Conservation (phyloP, 2,113 vertebrate genomes). For the Danionella cerebrum region DNA sequence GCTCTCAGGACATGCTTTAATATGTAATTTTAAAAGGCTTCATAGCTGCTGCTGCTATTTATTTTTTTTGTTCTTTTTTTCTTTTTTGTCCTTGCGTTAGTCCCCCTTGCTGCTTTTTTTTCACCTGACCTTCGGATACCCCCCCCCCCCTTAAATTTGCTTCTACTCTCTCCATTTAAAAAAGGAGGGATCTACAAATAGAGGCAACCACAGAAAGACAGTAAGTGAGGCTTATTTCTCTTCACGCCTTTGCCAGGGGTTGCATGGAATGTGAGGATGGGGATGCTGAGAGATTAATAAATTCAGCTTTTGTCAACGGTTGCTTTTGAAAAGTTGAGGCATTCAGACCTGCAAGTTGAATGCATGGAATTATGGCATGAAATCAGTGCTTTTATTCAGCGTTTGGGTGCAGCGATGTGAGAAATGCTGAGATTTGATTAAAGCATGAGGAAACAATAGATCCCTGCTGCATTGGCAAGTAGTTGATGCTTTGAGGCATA, state of each 20-base stretch:
- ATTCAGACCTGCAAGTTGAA: neutral
- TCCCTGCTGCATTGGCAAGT: neutral
- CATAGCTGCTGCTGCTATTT: conserved; percentile 43
- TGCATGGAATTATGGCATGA: too few relatives aligned
- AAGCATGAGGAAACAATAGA: neutral
- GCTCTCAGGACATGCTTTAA: conserved; percentile 45
- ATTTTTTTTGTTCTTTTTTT: conserved; percentile 15
- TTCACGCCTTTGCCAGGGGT: conserved; percentile 7
- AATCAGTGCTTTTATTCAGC: too few relatives aligned
- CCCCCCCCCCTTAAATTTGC: conserved; percentile 41
- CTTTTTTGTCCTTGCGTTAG: conserved; percentile 9
- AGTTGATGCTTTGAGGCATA: neutral
- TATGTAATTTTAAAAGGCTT: conserved; percentile 45
- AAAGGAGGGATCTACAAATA: conserved; percentile 56
- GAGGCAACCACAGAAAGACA: conserved; percentile 51
- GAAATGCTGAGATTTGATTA: neutral
- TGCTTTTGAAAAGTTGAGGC: conserved; percentile 20
- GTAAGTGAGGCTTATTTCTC: conserved; percentile 56
- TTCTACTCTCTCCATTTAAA: conserved; percentile 43
- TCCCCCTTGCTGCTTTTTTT: neutral
- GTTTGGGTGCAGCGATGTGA: neutral
- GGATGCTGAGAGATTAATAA: neutral
- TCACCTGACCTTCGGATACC: conserved; percentile 34
- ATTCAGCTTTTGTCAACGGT: conserved; percentile 1
- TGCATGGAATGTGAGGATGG: neutral